A percentile compares a stretch with the other conserved stretches of the same genome.
These are phyloP conservation scores for Stichopus horrens DNA, from an alignment of 53 echinoderm and acorn worm species.

Conservation along the genomic window DNA sequence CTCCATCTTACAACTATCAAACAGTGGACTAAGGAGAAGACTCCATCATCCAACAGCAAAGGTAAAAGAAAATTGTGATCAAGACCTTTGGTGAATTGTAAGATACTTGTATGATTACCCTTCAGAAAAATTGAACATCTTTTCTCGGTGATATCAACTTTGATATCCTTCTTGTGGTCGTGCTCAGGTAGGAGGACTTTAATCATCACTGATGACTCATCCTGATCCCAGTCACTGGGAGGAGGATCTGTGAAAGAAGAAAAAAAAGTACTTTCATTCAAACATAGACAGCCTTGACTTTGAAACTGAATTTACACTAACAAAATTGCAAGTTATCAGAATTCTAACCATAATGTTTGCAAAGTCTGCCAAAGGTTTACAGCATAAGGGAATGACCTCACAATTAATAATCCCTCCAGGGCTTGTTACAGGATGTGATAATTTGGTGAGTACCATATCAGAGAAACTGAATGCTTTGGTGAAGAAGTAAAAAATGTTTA, in stretches of 20 bases:
- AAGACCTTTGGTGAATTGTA: no score
- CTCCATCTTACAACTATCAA: no score
- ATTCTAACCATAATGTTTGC: background rate
- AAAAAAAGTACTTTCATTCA: background rate
- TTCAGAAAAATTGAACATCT: conserved; percentile 12
- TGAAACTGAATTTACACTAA: background rate
- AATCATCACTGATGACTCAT: conserved; percentile 29
- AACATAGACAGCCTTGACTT: background rate
- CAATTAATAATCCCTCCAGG: background rate
- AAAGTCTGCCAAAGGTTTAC: background rate
- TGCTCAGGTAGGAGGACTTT: conserved; percentile 20
- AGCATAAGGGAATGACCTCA: background rate
- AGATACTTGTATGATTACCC: background rate
- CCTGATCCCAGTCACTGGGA: conserved; percentile 26
- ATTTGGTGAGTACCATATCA: no score
- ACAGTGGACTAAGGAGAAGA: no score
- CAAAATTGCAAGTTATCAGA: background rate
- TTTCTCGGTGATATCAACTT: background rate
- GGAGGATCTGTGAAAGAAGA: conserved; percentile 3
- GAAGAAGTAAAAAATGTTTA: no score
- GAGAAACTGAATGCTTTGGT: no score
- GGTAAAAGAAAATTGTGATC: no score
- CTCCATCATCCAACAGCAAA: no score
- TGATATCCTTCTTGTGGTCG: background rate
- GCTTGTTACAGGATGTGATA: no score